Evolutionary conservation across 2,888 invertebrate genomes (phyloP), one percentile per base, ranked within the genome.

Genomic region (Melangyna quadrimaculata): DNA sequence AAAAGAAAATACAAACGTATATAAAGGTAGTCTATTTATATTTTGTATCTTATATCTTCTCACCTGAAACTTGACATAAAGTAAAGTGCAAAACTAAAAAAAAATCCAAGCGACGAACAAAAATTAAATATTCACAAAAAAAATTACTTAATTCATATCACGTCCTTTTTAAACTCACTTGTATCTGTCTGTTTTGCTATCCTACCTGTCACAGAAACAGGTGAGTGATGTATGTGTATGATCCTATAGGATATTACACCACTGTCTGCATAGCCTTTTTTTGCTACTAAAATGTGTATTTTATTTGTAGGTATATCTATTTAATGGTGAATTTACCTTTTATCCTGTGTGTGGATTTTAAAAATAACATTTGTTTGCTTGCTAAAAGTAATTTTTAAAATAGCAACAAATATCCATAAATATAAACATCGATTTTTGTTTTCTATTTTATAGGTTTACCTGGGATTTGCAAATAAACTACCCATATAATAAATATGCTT

Each of bases 11-110:
- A 24, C 6, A n/a, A n/a, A n/a, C n/a, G n/a, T 40, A n/a, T 7
- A 37, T 14, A 37, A 32, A 32, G 6, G 12, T 43, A 29, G n/a
- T 19, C 32, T 45, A 29, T 22, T 10, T 65, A 53, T 69, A 19
- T 69, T 51, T 48, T n/a, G n/a, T n/a, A 40, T 40, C 17, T 48
- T 24, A 43, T 63, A 9, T 24, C 51, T 63, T 67, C 40, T 74
- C 80, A 70, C 80, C 63, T 80, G 55, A 37, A 70, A 65, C 63
- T 57, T 65, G 63, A 72, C 53, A 71, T 48, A n/a, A 43, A 19
- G 10, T 8, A 17, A 43, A 40, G n/a, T n/a, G 19, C 8, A 45
- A 45, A 14, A 51, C n/a, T n/a, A 7, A 5, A 35, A 9, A n/a
- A 12, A 8, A 37, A 22, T 37, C n/a, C 51, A 51, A 35, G 32